Evolutionary conservation across 2,888 invertebrate genomes (phyloP).

Genomic region (Eurytoma adleriae): DNA sequence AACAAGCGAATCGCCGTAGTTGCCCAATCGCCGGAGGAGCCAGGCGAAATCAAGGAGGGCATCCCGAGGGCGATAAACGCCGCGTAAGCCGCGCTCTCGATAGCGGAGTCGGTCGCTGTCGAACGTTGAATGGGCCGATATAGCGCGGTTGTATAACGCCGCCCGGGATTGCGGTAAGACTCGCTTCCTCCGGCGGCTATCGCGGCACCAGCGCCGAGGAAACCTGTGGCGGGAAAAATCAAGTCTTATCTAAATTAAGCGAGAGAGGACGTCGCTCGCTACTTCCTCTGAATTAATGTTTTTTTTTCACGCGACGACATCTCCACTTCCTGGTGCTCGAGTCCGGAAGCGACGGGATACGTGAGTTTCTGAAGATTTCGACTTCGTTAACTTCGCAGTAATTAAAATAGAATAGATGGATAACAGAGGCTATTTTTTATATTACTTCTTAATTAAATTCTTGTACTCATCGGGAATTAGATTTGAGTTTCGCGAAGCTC

Average conservation of each 20-base stretch:
- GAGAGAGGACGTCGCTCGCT: not conserved
- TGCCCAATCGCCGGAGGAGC: slow-evolving; percentile 11
- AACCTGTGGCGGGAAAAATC: not conserved
- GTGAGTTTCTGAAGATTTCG: too few species aligned
- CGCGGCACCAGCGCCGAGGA: slow-evolving; percentile 1
- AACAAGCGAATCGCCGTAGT: not conserved
- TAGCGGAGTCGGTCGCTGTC: not conserved
- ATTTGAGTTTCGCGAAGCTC: too few species aligned
- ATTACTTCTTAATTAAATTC: too few species aligned
- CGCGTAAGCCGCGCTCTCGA: not conserved
- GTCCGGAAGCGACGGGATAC: too few species aligned
- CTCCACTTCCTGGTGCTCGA: too few species aligned
- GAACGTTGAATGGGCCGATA: slow-evolving; percentile 40
- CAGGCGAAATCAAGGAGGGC: not conserved
- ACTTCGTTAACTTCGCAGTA: too few species aligned
- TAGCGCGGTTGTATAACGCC: slow-evolving; percentile 37
- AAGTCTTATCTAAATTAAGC: not conserved
- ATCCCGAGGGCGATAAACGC: not conserved
- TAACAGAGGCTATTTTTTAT: too few species aligned
- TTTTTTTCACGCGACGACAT: too few species aligned
- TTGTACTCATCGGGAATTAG: too few species aligned
- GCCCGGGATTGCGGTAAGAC: slow-evolving; percentile 37
- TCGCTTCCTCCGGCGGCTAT: slow-evolving; percentile 42
- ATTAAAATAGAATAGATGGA: too few species aligned
- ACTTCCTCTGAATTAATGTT: slow-evolving; percentile 15